Evolutionary conservation across 2,888 invertebrate species (phyloP).

Genomic region (Cheilosia scutellata): DNA sequence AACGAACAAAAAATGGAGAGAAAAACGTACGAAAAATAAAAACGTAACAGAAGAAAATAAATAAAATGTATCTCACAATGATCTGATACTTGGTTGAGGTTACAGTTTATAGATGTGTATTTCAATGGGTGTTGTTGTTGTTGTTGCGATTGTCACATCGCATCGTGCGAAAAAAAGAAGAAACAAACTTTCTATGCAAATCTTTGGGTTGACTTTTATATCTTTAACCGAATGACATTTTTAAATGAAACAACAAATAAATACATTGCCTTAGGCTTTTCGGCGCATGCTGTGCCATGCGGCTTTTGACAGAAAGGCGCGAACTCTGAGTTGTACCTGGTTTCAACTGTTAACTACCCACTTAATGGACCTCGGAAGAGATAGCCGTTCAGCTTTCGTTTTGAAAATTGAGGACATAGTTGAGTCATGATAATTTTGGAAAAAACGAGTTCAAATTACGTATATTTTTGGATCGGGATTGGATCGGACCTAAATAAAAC

Average conservation of each 20-base stretch:
- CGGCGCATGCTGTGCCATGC: constrained; percentile 20
- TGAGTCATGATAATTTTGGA: constrained; percentile 1
- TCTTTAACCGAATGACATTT: constrained; percentile 60
- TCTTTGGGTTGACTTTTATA: constrained; percentile 48
- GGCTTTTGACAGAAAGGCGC: constrained; percentile 55
- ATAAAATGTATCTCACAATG: constrained; percentile 53
- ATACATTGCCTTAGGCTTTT: constrained; percentile 25
- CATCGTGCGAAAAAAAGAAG: constrained; percentile 44
- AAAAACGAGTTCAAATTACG: not conserved
- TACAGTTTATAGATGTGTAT: constrained; percentile 36
- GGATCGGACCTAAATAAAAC: too few species aligned
- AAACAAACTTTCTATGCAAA: constrained; percentile 67
- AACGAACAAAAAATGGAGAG: constrained; percentile 41
- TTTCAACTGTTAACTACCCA: constrained; percentile 14
- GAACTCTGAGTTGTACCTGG: not conserved
- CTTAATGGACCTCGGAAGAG: constrained; percentile 2
- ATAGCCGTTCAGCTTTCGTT: constrained; percentile 45
- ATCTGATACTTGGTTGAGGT: constrained; percentile 59
- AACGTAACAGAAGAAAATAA: constrained; percentile 44
- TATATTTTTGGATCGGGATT: not conserved
- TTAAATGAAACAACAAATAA: constrained; percentile 23
- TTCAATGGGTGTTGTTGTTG: constrained; percentile 10
- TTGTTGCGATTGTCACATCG: constrained; percentile 33
- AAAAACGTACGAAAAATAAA: constrained; percentile 44
- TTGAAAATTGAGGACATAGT: constrained; percentile 15